Evolutionary conservation across 1,140 invertebrate species (phyloP), one percentile per base, ranked within the genome.

Genomic region (Streblospio benedicti): DNA sequence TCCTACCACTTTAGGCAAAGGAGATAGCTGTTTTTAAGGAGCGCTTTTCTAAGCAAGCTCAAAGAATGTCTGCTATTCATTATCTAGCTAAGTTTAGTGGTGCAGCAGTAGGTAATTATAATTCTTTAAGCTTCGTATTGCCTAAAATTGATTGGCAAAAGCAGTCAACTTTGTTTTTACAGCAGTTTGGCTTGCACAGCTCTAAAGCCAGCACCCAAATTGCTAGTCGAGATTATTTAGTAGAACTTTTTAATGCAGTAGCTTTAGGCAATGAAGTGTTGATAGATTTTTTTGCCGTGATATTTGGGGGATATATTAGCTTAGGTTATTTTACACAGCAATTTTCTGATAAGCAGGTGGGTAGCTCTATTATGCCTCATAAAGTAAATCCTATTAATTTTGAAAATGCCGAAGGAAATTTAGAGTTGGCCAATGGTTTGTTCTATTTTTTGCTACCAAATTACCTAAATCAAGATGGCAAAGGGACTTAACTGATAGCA

Each of bases 381-480:
- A 45, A 45, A 6, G 44, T 45, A 23, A 45, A 45, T 16, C 44
- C 44, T 45, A 45, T 45, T 45, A 27, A 45, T 45, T 45, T 45
- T 45, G 44, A 45, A 16, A 45, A 45, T 45, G 44, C 44, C 44
- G 44, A 45, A 45, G 44, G 44, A 45, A 45, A 45, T 45, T 20
- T 27, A 20, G 44, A 27, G 20, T 23, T 45, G 12, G 44, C 44
- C 6, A 45, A 45, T 45, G 44, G 20, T 23, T 23, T 45, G 44
- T 45, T 45, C 27, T 23, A 45, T 45, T 45, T 45, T 45, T 45
- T 45, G 44, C 44, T 14, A 23, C 44, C 23, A 45, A 45, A 45
- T 27, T 45, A 23, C 44, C 44, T 45, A 14, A 23, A 23, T 45
- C 44, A 23, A 20, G 44, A 23, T 45, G 23, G 27, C 44, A 45